These are phyloP conservation scores for Scaptodrosophila latifasciaeformis DNA, from an alignment of 2,888 invertebrate genomes.

Conservation along the genomic window DNA sequence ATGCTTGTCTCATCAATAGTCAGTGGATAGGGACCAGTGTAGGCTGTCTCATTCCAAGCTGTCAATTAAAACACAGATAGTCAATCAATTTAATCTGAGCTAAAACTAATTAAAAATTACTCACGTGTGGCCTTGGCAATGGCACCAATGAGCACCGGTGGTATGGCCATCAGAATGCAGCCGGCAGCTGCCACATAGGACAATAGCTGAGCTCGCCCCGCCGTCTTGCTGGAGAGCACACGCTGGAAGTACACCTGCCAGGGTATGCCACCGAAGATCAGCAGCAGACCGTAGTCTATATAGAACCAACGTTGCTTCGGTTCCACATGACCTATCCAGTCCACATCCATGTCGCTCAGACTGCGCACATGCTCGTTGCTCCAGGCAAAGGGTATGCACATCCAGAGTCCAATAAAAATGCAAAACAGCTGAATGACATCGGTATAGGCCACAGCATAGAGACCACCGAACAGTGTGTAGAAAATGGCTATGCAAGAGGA, in stretches of 20 bases:
- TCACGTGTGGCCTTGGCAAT: constrained; percentile 96
- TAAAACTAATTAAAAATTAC: constrained; percentile 44
- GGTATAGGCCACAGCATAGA: constrained; percentile 98
- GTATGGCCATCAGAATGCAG: constrained; percentile 97
- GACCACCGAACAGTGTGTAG: constrained; percentile 97
- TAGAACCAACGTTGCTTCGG: constrained; percentile 86
- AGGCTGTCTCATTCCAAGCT: constrained; percentile 98
- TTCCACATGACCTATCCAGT: constrained; percentile 91
- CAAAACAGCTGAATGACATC: constrained; percentile 98
- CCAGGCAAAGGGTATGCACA: constrained; percentile 98
- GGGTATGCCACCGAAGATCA: constrained; percentile 96
- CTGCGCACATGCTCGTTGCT: constrained; percentile 89
- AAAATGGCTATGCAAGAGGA: constrained; percentile 97
- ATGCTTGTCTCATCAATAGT: constrained; percentile 89
- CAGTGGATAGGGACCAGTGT: constrained; percentile 84
- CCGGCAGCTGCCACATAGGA: constrained; percentile 97
- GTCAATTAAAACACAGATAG: constrained; percentile 18
- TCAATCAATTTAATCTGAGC: not conserved
- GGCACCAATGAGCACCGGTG: constrained; percentile 96
- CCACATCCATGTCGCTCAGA: constrained; percentile 86
- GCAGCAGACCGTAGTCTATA: constrained; percentile 89
- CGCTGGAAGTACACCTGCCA: constrained; percentile 99
- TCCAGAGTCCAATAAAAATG: constrained; percentile 98
- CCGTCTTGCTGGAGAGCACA: constrained; percentile 96
- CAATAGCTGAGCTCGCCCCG: constrained; percentile 92